A percentile compares a stretch with the other conserved stretches of the same genome.
Conservation (phyloP, 37 sponge, comb jelly and placozoan species). For the Theonella swinhoei region DNA sequence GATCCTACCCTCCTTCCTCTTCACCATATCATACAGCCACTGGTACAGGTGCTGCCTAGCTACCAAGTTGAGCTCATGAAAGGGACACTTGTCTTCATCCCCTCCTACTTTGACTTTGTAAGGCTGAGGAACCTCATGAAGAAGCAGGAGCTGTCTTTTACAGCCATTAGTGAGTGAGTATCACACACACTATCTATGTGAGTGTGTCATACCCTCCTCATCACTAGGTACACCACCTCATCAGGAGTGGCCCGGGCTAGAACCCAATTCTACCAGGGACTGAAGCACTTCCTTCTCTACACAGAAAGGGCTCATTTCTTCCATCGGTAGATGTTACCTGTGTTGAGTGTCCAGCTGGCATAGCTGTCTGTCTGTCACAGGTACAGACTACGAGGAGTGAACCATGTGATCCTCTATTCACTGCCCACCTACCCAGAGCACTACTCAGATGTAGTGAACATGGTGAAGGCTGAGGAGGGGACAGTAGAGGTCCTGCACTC, state of each 20-base stretch:
- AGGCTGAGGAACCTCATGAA: constrained; percentile 88
- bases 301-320: constrained; percentile 95
- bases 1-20: not conserved
- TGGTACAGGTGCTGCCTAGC: constrained; percentile 78
- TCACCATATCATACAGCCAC: not conserved
- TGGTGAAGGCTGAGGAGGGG: constrained; percentile 40
- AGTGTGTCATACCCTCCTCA: not conserved
- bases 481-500: constrained; percentile 64
- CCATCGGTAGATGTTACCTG: constrained; percentile 69
- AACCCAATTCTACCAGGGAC: constrained; percentile 69
- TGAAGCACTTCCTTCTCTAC: constrained; percentile 77
- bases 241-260: constrained; percentile 75
- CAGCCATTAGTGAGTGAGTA: constrained; percentile 82
- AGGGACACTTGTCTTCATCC: constrained; percentile 76
- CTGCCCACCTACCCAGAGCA: constrained; percentile 84
- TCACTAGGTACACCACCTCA: constrained; percentile 69
- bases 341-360: not conserved
- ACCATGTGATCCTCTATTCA: constrained; percentile 89
- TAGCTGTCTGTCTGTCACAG: no score
- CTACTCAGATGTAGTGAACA: constrained; percentile 85
- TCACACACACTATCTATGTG: not conserved
- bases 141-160: constrained; percentile 64
- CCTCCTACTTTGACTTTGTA: constrained; percentile 97
- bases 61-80: constrained; percentile 50
- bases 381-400: constrained; percentile 70